Base-by-base conservation (phyloP, 2,888 invertebrate species). In the Agriopis marginaria region DNA sequence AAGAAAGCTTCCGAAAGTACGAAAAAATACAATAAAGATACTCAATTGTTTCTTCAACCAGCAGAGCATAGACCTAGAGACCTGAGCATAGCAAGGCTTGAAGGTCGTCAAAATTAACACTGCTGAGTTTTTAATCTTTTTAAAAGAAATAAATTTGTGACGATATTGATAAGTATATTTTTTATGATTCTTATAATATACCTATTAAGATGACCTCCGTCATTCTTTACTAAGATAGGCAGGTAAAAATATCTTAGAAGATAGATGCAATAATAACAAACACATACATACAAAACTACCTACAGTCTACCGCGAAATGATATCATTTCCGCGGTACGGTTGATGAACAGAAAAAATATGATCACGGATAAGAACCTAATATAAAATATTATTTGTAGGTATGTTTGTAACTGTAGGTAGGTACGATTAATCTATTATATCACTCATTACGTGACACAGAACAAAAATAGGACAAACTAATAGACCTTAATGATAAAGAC, bases 1-100 rank as follows among this genome's bases (percentile, higher is more conserved):
- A 14, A 9, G 17, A 23, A 50, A 14, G 10, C 23, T 50, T 50
- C 23, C 4, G 10, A 17, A 50, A 23, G 23, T 50, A 50, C 32
- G 3, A 32, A 32, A 32, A 32, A 4, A 5, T 32, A 23, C 32
- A 3, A 32, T 32, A 5, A 32, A 32, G 32, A 5, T 32, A 4
- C 32, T n/a, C 93, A 97, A 97, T 80, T 98, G 98, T 0, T 85
- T 97, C 0, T 92, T 96, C 50, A 97, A 97, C 75, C 96, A 97
- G 95, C 97, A 97, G 82, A 97, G 97, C 85, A 96, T 97, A 96
- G 97, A 97, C 0, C 77, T 97, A 0, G 97, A 97, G 96, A 97
- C 97, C 32, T 32, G 32, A 0, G 95, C 97, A 95, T 94, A 73
- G 89, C 3, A 91, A 0, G 95, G 95, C 59, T 93, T 94, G 72